Percentiles rank a stretch among this genome's conserved stretches.
phyloP scores from a whole-genome alignment of 2,113 vertebrate species.

The Entomyzon cyanotis region DNA sequence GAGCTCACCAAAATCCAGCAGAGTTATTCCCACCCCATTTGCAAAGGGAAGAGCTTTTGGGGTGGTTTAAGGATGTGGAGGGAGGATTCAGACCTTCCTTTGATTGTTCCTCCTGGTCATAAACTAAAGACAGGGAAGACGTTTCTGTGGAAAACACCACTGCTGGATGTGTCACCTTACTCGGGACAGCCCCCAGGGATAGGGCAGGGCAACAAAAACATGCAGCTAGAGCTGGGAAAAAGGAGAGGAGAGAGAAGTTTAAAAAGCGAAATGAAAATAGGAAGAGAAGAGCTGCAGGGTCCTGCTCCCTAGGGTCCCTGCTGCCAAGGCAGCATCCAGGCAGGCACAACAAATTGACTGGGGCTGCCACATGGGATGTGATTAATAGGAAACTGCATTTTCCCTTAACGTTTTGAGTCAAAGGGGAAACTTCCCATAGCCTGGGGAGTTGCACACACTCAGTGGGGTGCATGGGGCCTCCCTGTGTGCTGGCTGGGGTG shows the following conservation, averaged over 20 bases:
- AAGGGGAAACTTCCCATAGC: background rate
- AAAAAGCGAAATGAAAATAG: background rate
- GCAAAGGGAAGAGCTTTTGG: background rate
- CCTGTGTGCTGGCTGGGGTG: background rate
- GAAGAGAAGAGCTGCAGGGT: background rate
- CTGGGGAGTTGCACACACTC: background rate
- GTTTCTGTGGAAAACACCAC: background rate
- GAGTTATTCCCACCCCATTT: background rate
- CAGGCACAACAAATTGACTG: background rate
- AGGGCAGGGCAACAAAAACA: background rate
- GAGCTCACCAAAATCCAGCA: background rate
- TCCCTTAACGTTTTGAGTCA: background rate
- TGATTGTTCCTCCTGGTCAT: background rate
- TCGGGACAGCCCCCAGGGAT: fast-evolving
- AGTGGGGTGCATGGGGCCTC: background rate
- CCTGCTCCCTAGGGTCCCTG: background rate
- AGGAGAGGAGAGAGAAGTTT: background rate
- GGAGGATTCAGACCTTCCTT: background rate
- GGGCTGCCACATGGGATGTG: fast-evolving
- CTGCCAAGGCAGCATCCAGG: background rate
- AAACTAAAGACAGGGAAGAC: background rate
- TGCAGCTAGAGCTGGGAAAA: background rate
- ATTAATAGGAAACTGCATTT: background rate
- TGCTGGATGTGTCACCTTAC: background rate
- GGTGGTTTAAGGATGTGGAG: background rate